These are phyloP conservation scores for Bruchidius siliquastri DNA, from an alignment of 2,888 invertebrate species.

Conservation along the genomic window DNA sequence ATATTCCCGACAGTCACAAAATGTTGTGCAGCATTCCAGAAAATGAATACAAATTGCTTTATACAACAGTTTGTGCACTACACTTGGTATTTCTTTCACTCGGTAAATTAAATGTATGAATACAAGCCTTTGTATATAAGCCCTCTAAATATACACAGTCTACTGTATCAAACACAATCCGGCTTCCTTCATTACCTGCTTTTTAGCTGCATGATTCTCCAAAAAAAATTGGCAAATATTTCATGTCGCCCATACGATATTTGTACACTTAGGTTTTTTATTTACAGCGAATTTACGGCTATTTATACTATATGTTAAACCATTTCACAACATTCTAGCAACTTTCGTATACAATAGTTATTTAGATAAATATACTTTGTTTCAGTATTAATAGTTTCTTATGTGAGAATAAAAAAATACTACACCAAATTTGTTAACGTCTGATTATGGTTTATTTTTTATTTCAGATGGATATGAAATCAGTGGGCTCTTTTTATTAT, in stretches of 20 bases:
- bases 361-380: constrained; percentile 37
- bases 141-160: not conserved
- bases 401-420: not conserved
- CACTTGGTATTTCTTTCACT: not conserved
- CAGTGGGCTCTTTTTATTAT: constrained; percentile 93
- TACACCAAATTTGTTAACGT: not conserved
- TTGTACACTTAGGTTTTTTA: not conserved
- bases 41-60: not conserved
- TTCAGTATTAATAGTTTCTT: constrained; percentile 13
- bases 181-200: not conserved
- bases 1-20: too few species aligned
- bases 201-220: not conserved
- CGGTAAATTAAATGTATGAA: not conserved
- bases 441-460: constrained; percentile 28
- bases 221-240: constrained; percentile 1
- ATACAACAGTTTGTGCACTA: not conserved
- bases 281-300: not conserved
- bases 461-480: constrained; percentile 95
- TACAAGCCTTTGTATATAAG: not conserved
- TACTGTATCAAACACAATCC: not conserved
- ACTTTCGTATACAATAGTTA: constrained; percentile 34
- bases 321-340: constrained; percentile 53
- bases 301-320: not conserved
- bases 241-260: constrained; percentile 8
- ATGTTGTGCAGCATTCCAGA: not conserved